Evolutionary conservation across 2,113 vertebrate species (phyloP), one percentile per base, ranked within the genome.

Genomic region (Serranochromis macrocephalus): DNA sequence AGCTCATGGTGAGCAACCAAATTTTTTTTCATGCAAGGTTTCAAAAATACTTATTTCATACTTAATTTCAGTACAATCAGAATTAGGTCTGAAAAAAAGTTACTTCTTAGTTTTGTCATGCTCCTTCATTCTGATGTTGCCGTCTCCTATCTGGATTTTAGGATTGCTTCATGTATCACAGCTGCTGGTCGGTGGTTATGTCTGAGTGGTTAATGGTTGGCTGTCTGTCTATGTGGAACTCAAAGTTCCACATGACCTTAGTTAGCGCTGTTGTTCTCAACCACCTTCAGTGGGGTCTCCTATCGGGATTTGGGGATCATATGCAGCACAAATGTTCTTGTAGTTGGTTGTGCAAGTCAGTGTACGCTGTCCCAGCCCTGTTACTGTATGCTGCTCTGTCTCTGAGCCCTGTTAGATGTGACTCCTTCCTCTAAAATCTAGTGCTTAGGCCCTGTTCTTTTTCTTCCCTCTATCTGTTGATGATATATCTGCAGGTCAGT

Each of bases 141-240:
- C 2, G 0, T 63, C 58, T 63, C 9, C 5, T 19, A 63, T 63
- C 29, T 63, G 58, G 9, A 63, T 63, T 63, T 63, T 33, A 19
- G 0, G 58, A 63, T 63, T 63, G 29, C 58, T 63, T 63, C 16
- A 33, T 63, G 58, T 61, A 61, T 61, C 58, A 61, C 57, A 61
- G 0, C 57, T 0, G 0, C 3, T 0, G 57, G 0, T 61, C 26
- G 0, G 29, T 17, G 29, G 16, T 61, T 61, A 61, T 33, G 2
- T 33, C 57, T 61, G 57, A 7, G 57, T 33, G 16, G 29, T 61
- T 61, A 61, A 31, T 61, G 0, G 2, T 31, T 61, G 57, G 29
- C 29, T 19, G 16, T 61, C 57, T 61, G 57, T 17, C 0, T 61
- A 0, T 57, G 0, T 57, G 57, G 16, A 61, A 61, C 58, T 33